Conservation (phyloP, 2,797 vertebrate species). For the Hipposideros larvatus region DNA sequence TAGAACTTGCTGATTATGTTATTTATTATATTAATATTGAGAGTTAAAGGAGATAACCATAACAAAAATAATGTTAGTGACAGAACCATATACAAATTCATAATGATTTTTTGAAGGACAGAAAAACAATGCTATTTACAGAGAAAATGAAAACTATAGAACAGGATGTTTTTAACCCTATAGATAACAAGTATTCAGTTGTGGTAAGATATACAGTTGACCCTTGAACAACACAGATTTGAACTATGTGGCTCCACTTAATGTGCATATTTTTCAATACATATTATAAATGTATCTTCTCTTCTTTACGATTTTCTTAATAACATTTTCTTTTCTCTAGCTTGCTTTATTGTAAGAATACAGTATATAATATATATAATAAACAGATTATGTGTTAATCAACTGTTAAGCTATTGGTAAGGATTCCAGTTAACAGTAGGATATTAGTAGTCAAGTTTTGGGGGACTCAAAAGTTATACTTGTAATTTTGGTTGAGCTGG, state of each 20-base stretch:
- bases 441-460: neutral
- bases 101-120: slow-evolving; percentile 33
- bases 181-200: neutral
- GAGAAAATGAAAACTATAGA: slow-evolving; percentile 1
- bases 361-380: neutral
- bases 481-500: neutral
- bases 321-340: neutral
- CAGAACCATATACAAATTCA: neutral
- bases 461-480: neutral
- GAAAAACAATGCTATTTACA: neutral
- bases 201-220: neutral
- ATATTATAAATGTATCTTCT: neutral
- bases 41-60: slow-evolving; percentile 29
- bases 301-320: neutral
- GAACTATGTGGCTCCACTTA: neutral
- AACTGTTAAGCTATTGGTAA: neutral
- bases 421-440: neutral
- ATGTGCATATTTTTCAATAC: neutral
- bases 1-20: neutral
- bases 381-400: neutral
- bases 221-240: neutral
- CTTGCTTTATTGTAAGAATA: neutral
- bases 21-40: neutral
- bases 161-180: neutral
- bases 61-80: neutral